These are phyloP conservation scores for Bucco capensis DNA, from an alignment of 2,113 vertebrate genomes.

Conservation along the genomic window DNA sequence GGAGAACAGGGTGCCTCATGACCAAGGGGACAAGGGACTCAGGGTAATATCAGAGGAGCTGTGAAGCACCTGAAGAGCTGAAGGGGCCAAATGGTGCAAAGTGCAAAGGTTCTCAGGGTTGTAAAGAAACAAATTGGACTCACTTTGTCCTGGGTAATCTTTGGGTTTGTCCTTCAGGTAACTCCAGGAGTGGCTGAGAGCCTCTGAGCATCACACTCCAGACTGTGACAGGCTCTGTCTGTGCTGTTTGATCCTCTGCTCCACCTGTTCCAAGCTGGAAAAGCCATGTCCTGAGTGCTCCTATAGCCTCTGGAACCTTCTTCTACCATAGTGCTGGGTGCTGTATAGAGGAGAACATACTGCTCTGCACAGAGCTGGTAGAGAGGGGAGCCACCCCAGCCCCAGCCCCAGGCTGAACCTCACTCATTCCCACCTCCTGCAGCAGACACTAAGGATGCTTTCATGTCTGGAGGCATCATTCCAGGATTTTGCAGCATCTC, in stretches of 20 bases:
- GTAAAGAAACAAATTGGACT: background rate
- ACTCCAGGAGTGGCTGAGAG: background rate
- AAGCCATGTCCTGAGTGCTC: background rate
- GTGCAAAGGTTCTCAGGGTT: background rate
- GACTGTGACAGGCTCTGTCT: background rate
- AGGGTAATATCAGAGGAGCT: background rate
- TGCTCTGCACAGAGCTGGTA: background rate
- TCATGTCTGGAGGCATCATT: accelerated
- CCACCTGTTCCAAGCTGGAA: background rate
- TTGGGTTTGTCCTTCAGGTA: background rate
- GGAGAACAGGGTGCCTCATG: background rate
- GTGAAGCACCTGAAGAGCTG: background rate
- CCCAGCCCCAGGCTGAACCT: background rate
- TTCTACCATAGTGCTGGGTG: background rate
- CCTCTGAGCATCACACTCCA: accelerated
- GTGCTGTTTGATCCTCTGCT: background rate
- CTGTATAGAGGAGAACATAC: too few relatives aligned
- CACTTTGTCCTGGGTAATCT: background rate
- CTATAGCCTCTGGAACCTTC: background rate
- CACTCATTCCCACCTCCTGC: background rate
- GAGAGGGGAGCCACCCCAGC: background rate
- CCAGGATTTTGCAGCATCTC: background rate
- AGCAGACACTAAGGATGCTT: accelerated
- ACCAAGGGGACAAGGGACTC: background rate
- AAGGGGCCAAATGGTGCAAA: background rate